Percentiles rank a stretch among this genome's conserved stretches.
Evolutionary conservation across 2,797 vertebrate species (phyloP).

Genomic region (Eulemur rubriventer): DNA sequence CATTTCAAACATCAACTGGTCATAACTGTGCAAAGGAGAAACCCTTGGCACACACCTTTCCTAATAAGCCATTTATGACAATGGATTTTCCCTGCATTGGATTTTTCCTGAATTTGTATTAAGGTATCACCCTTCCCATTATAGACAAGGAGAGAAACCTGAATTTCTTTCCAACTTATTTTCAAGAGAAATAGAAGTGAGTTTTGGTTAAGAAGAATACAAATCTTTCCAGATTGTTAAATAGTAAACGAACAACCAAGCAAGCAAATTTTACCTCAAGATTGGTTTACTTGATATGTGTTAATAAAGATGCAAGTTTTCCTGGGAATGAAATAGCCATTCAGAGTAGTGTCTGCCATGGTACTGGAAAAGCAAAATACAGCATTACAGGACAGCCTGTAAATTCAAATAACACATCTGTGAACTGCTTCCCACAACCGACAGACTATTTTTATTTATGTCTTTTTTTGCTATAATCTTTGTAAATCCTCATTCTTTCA

Average conservation of each 20-base stretch:
- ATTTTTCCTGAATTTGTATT: not conserved
- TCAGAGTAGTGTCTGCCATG: conserved; percentile 82
- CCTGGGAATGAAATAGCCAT: conserved; percentile 88
- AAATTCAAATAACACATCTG: not conserved
- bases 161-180: not conserved
- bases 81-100: not conserved
- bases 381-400: not conserved
- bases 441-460: not conserved
- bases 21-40: not conserved
- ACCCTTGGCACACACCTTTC: not conserved
- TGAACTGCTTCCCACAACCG: not conserved
- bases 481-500: not conserved
- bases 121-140: not conserved
- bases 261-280: not conserved
- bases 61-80: not conserved
- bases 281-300: conserved; percentile 87
- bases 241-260: not conserved
- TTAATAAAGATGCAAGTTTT: conserved; percentile 88
- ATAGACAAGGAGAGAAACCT: not conserved
- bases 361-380: conserved; percentile 77
- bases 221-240: not conserved
- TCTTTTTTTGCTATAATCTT: not conserved
- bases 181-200: not conserved
- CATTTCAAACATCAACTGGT: not conserved
- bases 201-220: not conserved